These are phyloP conservation scores for Plecotus auritus DNA, from an alignment of 2,113 vertebrate species.

Conservation along the genomic window DNA sequence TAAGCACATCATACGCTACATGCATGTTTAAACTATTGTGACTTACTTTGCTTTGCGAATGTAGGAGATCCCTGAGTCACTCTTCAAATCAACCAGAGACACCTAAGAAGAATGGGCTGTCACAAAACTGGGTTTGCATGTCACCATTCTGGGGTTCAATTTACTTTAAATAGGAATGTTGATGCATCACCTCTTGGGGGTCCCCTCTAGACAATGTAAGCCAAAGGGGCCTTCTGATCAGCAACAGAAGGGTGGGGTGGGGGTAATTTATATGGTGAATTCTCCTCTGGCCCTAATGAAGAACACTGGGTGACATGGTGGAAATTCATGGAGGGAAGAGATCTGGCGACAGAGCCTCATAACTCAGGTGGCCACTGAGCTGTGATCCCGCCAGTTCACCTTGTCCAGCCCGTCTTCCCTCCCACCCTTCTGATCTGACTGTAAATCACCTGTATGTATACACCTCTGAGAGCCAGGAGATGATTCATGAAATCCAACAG, in stretches of 20 bases:
- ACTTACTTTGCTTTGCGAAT: not conserved
- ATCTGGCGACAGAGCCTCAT: slow-evolving; percentile 30
- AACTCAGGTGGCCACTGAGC: slow-evolving; percentile 62
- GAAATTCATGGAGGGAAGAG: slow-evolving; percentile 31
- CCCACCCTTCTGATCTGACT: not conserved
- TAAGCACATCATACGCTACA: not conserved
- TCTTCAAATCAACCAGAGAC: not conserved
- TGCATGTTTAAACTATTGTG: not conserved
- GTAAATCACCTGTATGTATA: not conserved
- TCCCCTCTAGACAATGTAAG: not conserved
- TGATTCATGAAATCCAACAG: slow-evolving; percentile 5
- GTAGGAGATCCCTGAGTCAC: not conserved
- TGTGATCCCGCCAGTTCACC: slow-evolving; percentile 34
- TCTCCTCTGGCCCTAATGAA: not conserved
- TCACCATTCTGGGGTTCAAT: not conserved
- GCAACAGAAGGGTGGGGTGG: not conserved
- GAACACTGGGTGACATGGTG: not conserved
- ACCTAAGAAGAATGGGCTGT: not conserved
- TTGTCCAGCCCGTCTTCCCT: not conserved
- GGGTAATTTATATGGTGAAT: not conserved
- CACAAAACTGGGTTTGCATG: not conserved
- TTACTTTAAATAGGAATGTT: not conserved
- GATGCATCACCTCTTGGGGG: not conserved
- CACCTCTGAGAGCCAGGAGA: not conserved
- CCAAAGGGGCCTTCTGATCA: not conserved